Conservation (phyloP, 1,140 invertebrate species). For the Drosophila parabipectinata region DNA sequence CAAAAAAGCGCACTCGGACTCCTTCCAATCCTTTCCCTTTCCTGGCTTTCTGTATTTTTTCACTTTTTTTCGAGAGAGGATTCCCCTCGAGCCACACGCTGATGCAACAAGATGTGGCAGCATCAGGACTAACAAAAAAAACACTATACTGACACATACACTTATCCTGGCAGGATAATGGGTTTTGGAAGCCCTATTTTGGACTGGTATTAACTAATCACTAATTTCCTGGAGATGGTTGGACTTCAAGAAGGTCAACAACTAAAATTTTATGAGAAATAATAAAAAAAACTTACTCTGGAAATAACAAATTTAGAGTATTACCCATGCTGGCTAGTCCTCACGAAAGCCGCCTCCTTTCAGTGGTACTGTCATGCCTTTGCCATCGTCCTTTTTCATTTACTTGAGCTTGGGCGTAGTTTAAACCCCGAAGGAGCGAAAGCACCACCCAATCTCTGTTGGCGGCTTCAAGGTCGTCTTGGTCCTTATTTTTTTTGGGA, state of each 20-base stretch:
- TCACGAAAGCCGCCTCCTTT: not conserved
- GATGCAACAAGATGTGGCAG: conserved; percentile 75
- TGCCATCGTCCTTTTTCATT: conserved; percentile 39
- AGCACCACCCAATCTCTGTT: conserved; percentile 32
- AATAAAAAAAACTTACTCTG: no score
- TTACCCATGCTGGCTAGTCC: not conserved
- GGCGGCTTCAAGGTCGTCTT: conserved; percentile 69
- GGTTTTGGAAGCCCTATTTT: no score
- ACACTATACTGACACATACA: conserved; percentile 34
- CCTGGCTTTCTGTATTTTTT: not conserved
- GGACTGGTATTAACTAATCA: no score
- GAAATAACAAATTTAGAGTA: not conserved
- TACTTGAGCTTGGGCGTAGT: conserved; percentile 24
- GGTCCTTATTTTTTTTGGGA: conserved; percentile 39
- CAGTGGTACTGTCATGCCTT: conserved; percentile 25
- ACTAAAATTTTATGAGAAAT: no score
- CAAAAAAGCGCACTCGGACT: conserved; percentile 38
- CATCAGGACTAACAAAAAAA: conserved; percentile 54
- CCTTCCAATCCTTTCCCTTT: conserved; percentile 19
- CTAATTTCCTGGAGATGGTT: not conserved
- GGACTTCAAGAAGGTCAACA: not conserved
- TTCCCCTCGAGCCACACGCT: conserved; percentile 66
- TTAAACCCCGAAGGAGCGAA: conserved; percentile 30
- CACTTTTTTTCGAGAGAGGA: conserved; percentile 37
- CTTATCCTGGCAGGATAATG: not conserved